These are phyloP conservation scores for Nycteola revayana DNA, from an alignment of 2,888 invertebrate species.

Conservation along the genomic window DNA sequence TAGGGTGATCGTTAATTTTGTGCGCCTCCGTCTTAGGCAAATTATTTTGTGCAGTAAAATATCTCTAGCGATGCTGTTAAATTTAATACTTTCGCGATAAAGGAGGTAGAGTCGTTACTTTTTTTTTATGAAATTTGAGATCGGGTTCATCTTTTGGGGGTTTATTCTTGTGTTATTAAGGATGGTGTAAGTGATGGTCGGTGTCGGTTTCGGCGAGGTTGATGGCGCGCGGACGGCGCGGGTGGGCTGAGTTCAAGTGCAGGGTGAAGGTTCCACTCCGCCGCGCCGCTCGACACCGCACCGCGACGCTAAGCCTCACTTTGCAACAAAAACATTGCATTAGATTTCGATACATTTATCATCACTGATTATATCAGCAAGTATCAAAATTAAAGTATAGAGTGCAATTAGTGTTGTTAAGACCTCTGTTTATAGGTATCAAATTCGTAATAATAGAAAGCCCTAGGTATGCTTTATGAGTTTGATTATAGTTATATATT, in stretches of 20 bases:
- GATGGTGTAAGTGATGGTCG: too few species aligned
- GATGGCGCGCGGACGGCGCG: constrained; percentile 54
- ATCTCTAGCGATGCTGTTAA: constrained; percentile 6
- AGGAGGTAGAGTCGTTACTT: constrained; percentile 1
- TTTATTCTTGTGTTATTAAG: too few species aligned
- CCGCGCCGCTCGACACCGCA: constrained; percentile 29
- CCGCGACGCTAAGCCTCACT: constrained; percentile 4
- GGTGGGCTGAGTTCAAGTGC: constrained; percentile 69
- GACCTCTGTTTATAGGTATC: too few species aligned
- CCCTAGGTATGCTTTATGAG: too few species aligned
- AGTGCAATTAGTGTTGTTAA: too few species aligned
- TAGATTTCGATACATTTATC: too few species aligned
- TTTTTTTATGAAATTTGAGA: constrained; percentile 7
- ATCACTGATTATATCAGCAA: too few species aligned
- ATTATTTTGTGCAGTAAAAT: constrained; percentile 12
- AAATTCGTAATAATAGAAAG: too few species aligned
- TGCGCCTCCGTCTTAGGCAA: constrained; percentile 17
- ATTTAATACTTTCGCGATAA: constrained; percentile 16
- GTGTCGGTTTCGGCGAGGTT: constrained; percentile 51
- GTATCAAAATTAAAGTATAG: too few species aligned
- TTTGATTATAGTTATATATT: too few species aligned
- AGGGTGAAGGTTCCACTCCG: constrained; percentile 71
- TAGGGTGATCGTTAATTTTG: constrained; percentile 17
- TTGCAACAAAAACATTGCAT: too few species aligned
- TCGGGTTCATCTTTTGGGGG: too few species aligned